phyloP scores from a whole-genome alignment of 2,113 vertebrate species.

The Microtus richardsoni region DNA sequence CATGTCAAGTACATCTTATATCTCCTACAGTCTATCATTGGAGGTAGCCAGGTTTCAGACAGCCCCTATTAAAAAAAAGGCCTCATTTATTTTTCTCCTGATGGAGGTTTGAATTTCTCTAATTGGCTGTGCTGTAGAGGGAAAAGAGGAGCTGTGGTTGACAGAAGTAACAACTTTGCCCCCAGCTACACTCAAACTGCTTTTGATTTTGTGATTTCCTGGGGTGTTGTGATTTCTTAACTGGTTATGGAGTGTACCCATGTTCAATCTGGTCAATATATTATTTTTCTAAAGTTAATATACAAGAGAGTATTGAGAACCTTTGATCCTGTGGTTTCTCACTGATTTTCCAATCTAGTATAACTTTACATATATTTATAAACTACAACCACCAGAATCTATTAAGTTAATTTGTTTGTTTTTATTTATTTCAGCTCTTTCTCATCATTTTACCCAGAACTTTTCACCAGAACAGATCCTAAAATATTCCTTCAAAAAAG shows the following conservation, averaged over 20 bases:
- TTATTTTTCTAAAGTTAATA: not conserved
- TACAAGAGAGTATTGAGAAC: not conserved
- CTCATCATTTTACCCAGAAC: not conserved
- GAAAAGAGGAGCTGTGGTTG: not conserved
- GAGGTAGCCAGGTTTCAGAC: not conserved
- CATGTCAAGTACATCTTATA: not conserved
- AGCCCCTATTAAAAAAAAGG: not conserved
- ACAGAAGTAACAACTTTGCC: not conserved
- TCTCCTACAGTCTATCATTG: not conserved
- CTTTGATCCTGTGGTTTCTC: not conserved
- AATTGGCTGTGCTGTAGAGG: not conserved
- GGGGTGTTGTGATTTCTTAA: not conserved
- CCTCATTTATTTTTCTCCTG: not conserved
- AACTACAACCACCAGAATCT: not conserved
- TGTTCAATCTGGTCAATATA: not conserved
- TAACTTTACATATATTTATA: not conserved
- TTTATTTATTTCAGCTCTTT: not conserved
- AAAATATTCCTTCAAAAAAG: not conserved
- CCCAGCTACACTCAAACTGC: not conserved
- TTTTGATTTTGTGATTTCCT: not conserved
- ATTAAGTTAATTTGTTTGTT: not conserved
- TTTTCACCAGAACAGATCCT: not conserved
- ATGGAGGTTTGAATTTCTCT: not conserved
- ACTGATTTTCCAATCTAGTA: not conserved
- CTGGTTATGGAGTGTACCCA: not conserved